Conservation (phyloP, 1,140 invertebrate genomes). For the Calliphora vicina region DNA sequence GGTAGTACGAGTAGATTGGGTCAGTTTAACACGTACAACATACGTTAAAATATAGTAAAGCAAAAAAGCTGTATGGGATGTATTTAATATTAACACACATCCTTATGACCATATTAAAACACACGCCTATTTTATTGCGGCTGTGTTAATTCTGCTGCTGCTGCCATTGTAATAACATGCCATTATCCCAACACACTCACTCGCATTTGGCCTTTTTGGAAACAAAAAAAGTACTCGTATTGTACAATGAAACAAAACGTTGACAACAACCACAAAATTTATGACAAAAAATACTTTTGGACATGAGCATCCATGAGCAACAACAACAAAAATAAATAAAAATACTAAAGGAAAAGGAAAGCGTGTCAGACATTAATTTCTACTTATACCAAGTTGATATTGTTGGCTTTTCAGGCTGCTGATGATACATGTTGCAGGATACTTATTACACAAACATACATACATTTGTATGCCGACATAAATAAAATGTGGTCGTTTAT, state of each 20-base stretch:
- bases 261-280: conserved; percentile 25
- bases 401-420: neutral
- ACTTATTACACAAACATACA: neutral
- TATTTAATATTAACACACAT: conserved; percentile 4
- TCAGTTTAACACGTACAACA: neutral
- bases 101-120: conserved; percentile 4
- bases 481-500: neutral
- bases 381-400: neutral
- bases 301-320: neutral
- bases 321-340: neutral
- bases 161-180: neutral
- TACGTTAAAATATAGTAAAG: neutral
- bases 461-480: no score
- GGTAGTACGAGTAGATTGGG: neutral
- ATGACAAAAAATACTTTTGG: neutral
- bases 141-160: neutral
- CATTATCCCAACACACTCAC: neutral
- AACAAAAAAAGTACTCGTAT: neutral
- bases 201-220: neutral
- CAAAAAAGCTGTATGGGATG: neutral
- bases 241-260: conserved; percentile 15
- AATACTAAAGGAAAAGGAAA: neutral
- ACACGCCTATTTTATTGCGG: conserved; percentile 2
- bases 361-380: neutral
- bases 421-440: neutral